phyloP scores from a whole-genome alignment of 2,797 vertebrate species.

The Manis pentadactyla region DNA sequence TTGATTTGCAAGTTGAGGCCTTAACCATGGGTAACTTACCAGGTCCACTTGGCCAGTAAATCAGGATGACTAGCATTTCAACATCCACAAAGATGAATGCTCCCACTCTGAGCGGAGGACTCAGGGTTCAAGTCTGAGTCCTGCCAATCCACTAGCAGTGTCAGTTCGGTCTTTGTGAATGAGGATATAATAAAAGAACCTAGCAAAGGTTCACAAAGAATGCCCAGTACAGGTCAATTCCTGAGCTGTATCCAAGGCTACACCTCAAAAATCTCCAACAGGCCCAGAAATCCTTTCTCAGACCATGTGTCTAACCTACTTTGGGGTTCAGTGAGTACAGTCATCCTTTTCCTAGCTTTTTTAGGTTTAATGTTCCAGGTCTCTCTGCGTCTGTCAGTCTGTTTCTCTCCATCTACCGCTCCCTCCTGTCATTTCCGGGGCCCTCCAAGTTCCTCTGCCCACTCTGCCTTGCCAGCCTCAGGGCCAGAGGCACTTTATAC shows the following conservation, averaged over 20 bases:
- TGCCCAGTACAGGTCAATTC: accelerated
- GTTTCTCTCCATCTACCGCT: not conserved
- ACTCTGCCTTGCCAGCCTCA: not conserved
- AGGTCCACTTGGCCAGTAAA: not conserved
- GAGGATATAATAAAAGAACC: no score
- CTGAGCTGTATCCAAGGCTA: not conserved
- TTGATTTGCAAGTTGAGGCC: not conserved
- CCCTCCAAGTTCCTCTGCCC: not conserved
- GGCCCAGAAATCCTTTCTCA: not conserved
- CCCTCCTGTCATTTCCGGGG: accelerated
- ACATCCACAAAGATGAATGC: not conserved
- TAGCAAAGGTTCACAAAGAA: not conserved
- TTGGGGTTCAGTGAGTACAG: not conserved
- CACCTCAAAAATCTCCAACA: not conserved
- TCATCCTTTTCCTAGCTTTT: accelerated
- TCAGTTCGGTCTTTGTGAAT: not conserved
- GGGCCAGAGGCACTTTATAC: slow-evolving; percentile 41
- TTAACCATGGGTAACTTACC: accelerated
- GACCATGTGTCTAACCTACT: not conserved
- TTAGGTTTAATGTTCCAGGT: no score
- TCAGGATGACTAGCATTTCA: not conserved
- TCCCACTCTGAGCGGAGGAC: not conserved
- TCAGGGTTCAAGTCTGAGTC: not conserved
- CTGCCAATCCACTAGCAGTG: not conserved
- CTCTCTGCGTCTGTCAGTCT: not conserved